Evolutionary conservation across 2,888 invertebrate species (phyloP).

Genomic region (Limnephilus auricula): DNA sequence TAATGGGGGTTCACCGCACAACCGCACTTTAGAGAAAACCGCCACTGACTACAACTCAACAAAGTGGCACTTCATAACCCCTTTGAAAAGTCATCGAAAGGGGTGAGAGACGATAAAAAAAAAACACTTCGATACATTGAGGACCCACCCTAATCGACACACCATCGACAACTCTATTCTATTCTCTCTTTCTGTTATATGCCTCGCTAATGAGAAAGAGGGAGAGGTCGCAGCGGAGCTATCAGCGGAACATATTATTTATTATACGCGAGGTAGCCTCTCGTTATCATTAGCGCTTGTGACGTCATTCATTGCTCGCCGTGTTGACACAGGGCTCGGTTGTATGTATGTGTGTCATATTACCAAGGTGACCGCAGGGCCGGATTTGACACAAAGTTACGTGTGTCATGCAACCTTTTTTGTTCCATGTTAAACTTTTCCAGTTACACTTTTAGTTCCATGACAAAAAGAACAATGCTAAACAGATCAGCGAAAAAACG

Average conservation of each 20-base stretch:
- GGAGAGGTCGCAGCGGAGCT: background rate
- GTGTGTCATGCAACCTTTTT: background rate
- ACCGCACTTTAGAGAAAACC: too few relatives aligned
- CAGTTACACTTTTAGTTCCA: too few relatives aligned
- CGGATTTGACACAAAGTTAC: background rate
- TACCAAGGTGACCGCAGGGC: background rate
- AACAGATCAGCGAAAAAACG: too few relatives aligned
- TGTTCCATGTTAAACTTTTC: too few relatives aligned
- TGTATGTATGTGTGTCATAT: background rate
- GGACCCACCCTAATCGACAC: background rate
- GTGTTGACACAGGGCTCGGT: background rate
- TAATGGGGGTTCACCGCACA: too few relatives aligned
- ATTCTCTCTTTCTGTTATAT: background rate
- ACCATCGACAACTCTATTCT: background rate
- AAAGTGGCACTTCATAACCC: too few relatives aligned
- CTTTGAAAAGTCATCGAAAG: too few relatives aligned
- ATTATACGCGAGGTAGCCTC: background rate
- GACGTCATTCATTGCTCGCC: background rate
- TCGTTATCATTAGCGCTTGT: background rate
- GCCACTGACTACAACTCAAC: too few relatives aligned
- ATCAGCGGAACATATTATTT: background rate
- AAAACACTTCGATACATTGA: too few relatives aligned
- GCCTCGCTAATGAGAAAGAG: background rate
- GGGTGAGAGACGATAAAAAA: too few relatives aligned
- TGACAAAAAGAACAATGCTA: too few relatives aligned